Evolutionary conservation across 2,113 vertebrate genomes (phyloP).

Genomic region (Leucoraja erinaceus): DNA sequence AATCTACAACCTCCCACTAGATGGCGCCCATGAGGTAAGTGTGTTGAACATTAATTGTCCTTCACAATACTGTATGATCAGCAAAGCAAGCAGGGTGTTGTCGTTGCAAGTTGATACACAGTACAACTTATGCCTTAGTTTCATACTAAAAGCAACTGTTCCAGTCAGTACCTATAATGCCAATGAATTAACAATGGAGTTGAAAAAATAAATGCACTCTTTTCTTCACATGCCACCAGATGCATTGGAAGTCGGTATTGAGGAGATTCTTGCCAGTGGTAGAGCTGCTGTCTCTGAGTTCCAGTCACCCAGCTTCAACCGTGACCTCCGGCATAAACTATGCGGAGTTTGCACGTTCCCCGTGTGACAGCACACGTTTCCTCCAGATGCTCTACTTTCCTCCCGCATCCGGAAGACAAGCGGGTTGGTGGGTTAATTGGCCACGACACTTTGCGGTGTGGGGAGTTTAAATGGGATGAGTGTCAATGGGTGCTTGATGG

Average conservation of each 20-base stretch:
- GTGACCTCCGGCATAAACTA: too few species aligned
- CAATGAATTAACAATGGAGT: neutral
- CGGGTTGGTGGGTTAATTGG: too few species aligned
- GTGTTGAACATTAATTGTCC: neutral
- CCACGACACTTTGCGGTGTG: too few species aligned
- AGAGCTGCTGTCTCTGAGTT: too few species aligned
- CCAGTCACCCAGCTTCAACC: too few species aligned
- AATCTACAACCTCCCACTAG: neutral
- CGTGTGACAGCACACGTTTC: too few species aligned
- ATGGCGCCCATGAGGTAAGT: neutral
- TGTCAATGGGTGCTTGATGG: too few species aligned
- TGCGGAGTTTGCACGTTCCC: too few species aligned
- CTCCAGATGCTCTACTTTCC: too few species aligned
- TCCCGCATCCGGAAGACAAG: too few species aligned
- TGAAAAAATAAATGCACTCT: neutral
- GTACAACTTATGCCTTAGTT: neutral
- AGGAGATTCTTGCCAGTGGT: neutral
- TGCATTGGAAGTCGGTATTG: neutral
- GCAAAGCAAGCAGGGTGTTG: neutral
- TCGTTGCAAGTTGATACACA: neutral
- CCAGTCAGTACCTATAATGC: neutral
- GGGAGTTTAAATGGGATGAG: too few species aligned
- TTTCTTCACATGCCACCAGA: neutral
- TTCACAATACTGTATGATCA: neutral
- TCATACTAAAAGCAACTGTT: neutral